Evolutionary conservation across 2,888 invertebrate species (phyloP).

Genomic region (Anthrax anthrax): DNA sequence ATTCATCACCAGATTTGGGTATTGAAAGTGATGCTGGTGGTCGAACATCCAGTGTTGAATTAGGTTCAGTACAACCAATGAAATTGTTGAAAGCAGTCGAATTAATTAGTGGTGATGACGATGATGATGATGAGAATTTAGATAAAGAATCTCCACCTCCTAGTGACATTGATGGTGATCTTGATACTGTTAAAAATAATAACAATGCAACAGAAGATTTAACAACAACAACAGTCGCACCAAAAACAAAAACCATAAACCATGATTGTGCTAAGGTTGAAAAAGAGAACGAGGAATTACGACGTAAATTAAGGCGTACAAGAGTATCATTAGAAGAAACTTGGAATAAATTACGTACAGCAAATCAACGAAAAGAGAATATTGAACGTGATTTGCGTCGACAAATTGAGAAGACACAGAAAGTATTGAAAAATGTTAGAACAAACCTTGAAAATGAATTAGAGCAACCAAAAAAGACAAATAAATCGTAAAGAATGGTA

Average conservation of each 20-base stretch:
- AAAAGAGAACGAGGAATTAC: slow-evolving; percentile 55
- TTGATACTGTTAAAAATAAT: not conserved
- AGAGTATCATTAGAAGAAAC: slow-evolving; percentile 64
- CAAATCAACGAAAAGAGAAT: slow-evolving; percentile 66
- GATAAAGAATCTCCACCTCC: not conserved
- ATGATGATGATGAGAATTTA: not conserved
- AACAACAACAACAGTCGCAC: not conserved
- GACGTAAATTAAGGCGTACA: slow-evolving; percentile 53
- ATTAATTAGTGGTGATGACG: not conserved
- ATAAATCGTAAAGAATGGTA: not conserved
- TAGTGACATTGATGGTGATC: not conserved
- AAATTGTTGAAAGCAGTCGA: slow-evolving; percentile 3
- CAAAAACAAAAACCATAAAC: not conserved
- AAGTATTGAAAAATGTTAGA: slow-evolving; percentile 58
- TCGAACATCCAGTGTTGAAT: slow-evolving; percentile 42
- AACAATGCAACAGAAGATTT: not conserved
- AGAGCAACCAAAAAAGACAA: slow-evolving; percentile 2
- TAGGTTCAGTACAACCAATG: slow-evolving; percentile 17
- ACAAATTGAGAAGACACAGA: slow-evolving; percentile 65
- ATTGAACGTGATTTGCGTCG: slow-evolving; percentile 72
- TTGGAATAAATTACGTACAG: slow-evolving; percentile 54
- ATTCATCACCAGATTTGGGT: slow-evolving; percentile 73
- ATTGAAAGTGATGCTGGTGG: slow-evolving; percentile 70
- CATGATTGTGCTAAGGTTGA: slow-evolving; percentile 38
- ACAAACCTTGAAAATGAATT: slow-evolving; percentile 49